phyloP scores from a whole-genome alignment of 2,113 vertebrate genomes.

The Austrofundulus limnaeus region DNA sequence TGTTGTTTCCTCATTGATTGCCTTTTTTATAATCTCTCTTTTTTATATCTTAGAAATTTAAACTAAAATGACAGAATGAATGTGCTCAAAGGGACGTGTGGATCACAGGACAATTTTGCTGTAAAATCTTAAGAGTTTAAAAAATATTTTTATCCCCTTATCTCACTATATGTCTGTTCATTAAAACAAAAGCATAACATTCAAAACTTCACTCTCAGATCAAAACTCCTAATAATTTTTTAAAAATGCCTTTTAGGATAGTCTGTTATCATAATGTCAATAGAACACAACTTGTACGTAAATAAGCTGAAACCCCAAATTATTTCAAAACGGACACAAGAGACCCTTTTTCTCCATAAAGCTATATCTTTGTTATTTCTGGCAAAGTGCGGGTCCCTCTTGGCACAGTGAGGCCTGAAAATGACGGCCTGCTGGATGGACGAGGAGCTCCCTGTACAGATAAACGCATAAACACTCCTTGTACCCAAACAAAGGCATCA shows the following conservation, averaged over 20 bases:
- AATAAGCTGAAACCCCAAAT: not conserved
- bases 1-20: constrained; percentile 10
- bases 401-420: constrained; percentile 8
- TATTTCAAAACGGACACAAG: not conserved
- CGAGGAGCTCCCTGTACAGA: constrained; percentile 65
- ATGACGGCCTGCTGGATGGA: constrained; percentile 42
- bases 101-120: constrained; percentile 11
- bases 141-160: too few species aligned
- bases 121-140: not conserved
- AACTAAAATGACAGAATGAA: constrained; percentile 14
- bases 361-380: not conserved
- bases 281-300: not conserved
- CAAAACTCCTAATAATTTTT: too few species aligned
- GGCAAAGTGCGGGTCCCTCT: not conserved
- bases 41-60: constrained; percentile 10
- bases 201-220: too few species aligned
- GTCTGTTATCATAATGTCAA: too few species aligned
- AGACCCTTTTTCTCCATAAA: not conserved
- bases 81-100: constrained; percentile 15
- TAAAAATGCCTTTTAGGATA: not conserved
- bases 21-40: constrained; percentile 11
- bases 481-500: constrained; percentile 81
- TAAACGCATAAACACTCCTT: constrained; percentile 78
- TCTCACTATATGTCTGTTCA: too few species aligned
- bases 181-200: too few species aligned